These are phyloP conservation scores for Ctenopoma kingsleyae DNA, from an alignment of 2,797 vertebrate species.

Conservation along the genomic window DNA sequence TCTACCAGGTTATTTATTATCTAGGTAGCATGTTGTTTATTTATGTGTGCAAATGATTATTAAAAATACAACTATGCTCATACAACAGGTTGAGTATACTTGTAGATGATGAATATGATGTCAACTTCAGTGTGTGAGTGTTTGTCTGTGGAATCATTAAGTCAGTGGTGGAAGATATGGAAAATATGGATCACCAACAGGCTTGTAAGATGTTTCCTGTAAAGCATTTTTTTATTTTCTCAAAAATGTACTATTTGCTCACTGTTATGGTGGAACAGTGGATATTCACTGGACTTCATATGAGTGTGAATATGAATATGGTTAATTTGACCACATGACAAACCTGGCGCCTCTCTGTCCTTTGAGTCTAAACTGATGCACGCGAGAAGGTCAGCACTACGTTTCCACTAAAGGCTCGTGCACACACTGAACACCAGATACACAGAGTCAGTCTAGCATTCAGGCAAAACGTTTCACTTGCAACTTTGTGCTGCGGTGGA, in stretches of 20 bases:
- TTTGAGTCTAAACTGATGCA: slow-evolving; percentile 32
- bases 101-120: slow-evolving; percentile 8
- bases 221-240: slow-evolving; percentile 26
- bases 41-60: background rate
- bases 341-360: slow-evolving; percentile 44
- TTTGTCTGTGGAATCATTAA: background rate
- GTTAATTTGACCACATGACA: slow-evolving; percentile 49
- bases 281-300: slow-evolving; percentile 53
- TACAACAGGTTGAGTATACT: background rate
- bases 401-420: slow-evolving; percentile 15
- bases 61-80: background rate
- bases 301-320: slow-evolving; percentile 37
- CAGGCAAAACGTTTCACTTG: slow-evolving; percentile 70
- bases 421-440: slow-evolving; percentile 17
- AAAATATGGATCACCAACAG: slow-evolving; percentile 50
- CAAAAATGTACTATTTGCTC: slow-evolving; percentile 5
- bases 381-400: slow-evolving; percentile 40
- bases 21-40: background rate
- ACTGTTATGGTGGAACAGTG: slow-evolving; percentile 60
- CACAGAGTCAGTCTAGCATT: slow-evolving; percentile 23
- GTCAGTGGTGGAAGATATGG: slow-evolving; percentile 5
- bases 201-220: slow-evolving; percentile 43
- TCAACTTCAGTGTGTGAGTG: slow-evolving; percentile 5
- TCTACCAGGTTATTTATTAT: background rate
- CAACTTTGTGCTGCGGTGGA: slow-evolving; percentile 80